Evolutionary conservation across 1,140 invertebrate species (phyloP), one percentile per base, ranked within the genome.

Genomic region (Thrips palmi): DNA sequence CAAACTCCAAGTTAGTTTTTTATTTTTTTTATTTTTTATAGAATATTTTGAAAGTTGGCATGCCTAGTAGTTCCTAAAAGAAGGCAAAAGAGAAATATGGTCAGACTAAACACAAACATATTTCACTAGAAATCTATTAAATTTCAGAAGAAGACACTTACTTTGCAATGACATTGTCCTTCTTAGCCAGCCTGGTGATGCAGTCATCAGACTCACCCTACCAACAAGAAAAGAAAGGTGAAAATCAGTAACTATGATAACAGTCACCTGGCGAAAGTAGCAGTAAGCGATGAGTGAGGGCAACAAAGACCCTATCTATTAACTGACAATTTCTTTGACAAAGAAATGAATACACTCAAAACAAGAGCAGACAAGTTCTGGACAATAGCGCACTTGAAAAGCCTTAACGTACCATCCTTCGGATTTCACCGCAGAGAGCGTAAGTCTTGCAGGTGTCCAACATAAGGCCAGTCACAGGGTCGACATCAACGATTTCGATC

Each of bases 171-270:
- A 97, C 72, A 44, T 79, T 83, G 63, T 97, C 89, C 49, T 83
- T 84, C 64, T 96, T 94, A 25, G 86, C 83, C 52, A 98, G 68
- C 54, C 92, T 70, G 31, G 81, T 78, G 40, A 98, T 78, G 53
- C 89, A 96, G 60, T 98, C 92, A 61, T 97, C 93, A 15, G 86
- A 92, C 69, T 98, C 93, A 49, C 93, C 92, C 76, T 79, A 46
- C 17, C 39, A 14, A 44, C 29, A 35, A 37, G 20, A 31, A 35
- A 14, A 41, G 0, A 19, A 29, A 35, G 27, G 32, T 22, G 42
- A 22, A 37, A n/a, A n/a, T n/a, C n/a, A n/a, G n/a, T n/a, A n/a
- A n/a, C n/a, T n/a, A n/a, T n/a, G n/a, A n/a, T n/a, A n/a, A n/a
- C 19, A 38, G 4, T 10, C 5, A 11, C 20, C 12, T 17, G 11